Evolutionary conservation across 2,113 vertebrate genomes (phyloP), one percentile per base, ranked within the genome.

Genomic region (Papio anubis): DNA sequence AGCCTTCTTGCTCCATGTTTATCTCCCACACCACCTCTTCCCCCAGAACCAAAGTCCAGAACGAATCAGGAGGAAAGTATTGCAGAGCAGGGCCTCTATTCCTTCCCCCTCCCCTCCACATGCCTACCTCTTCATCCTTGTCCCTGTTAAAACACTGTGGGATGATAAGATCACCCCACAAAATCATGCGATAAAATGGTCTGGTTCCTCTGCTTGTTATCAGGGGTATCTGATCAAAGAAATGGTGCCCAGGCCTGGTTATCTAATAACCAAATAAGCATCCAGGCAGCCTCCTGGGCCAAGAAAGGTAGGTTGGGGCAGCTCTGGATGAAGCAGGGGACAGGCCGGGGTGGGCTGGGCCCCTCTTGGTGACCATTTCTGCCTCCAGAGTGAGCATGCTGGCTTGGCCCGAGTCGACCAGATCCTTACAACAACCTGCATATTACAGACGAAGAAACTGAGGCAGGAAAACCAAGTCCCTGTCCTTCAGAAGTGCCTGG

Each of bases 221-320:
- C 90, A 66, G 50, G 68, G 64, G 18, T 10, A 35, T 88, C 85
- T 88, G 97, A 97, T 97, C 96, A 96, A 97, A 97, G 96, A 83
- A n/a, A 17, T 0, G 18, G 55, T 23, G 64, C 61, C 21, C 3
- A 1, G 48, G 76, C 70, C 80, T 88, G 93, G 97, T 90, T 97
- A 95, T 85, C 92, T 68, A 88, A 95, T 93, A 94, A 97, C 97
- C 81, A 84, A 61, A 64, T 52, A 88, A 72, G 87, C 64, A 57
- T 25, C 43, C 78, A 82, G 35, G 32, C 1, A 3, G n/a, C 76
- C 93, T 88, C 57, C 61, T 25, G 0, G 32, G 35, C 27, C 50
- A 45, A 76, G n/a, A 45, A 18, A 23, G 32, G 27, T 10, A 18
- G 55, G 43, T 0, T 1, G 5, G 48, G 38, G 48, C 35, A 82